Evolutionary conservation across 2,888 invertebrate genomes (phyloP).

Genomic region (Embidobia sp.): DNA sequence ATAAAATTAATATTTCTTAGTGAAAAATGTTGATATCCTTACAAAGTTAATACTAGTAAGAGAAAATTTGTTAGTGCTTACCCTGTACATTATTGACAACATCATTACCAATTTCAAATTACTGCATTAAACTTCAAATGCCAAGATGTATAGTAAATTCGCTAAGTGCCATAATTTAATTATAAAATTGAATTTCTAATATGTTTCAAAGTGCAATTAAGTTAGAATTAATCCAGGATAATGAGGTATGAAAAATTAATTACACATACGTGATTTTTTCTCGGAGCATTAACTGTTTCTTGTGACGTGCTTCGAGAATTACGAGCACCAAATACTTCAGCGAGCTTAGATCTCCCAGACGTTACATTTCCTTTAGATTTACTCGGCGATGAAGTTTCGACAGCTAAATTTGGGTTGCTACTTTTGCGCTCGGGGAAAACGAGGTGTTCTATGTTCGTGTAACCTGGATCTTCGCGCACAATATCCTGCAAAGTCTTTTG

Average conservation of each 20-base stretch:
- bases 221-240: neutral
- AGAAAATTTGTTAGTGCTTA: no score
- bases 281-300: constrained; percentile 70
- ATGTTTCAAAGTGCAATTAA: no score
- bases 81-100: no score
- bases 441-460: constrained; percentile 84
- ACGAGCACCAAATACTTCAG: constrained; percentile 83
- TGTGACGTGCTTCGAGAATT: constrained; percentile 75
- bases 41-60: no score
- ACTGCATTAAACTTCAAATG: no score
- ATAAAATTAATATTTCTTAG: no score
- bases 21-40: no score
- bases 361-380: constrained; percentile 71
- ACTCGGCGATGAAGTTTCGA: constrained; percentile 72
- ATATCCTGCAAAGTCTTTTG: constrained; percentile 78
- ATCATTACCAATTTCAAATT: no score
- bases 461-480: constrained; percentile 82
- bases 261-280: constrained; percentile 76
- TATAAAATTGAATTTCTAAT: no score
- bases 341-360: constrained; percentile 81
- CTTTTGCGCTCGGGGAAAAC: constrained; percentile 83
- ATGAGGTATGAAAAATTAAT: constrained; percentile 21
- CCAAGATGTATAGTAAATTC: no score
- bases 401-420: constrained; percentile 80
- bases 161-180: no score